Evolutionary conservation across 2,113 vertebrate species (phyloP), one percentile per base, ranked within the genome.

Genomic region (Ameiurus melas): DNA sequence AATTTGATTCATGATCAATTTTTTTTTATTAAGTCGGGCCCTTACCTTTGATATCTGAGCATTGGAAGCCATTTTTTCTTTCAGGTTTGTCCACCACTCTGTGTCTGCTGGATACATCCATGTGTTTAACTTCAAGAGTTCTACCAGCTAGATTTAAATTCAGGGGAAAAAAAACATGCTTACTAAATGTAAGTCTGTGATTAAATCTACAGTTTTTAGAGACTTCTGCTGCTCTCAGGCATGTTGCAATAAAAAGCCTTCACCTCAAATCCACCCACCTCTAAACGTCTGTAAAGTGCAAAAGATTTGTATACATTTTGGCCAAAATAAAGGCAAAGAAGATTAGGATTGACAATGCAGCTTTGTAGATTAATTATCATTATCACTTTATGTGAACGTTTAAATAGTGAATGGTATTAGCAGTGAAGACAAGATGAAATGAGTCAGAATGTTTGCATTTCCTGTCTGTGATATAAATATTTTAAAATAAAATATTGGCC

Each of bases 51-150:
- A 96, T 84, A 92, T 94, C 88, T 96, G 94, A 88, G 96, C 94
- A 22, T 99, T 99, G 89, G 89, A 93, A 75, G 87, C 93, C 64
- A 97, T 97, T 94, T 97, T 99, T 57, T 93, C 94, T 89, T 86
- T 96, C 20, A 99, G 94, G 0, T 6, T 93, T 85, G 89, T 91
- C 98, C 98, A 99, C 98, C 98, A 99, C 83, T 95, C 92, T 20
- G 97, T 93, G 86, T 95, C 92, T 77, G 94, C 89, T 62, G 96
- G 95, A 83, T 96, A 97, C n/a, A 93, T 96, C 96, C 96, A 97
- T 1, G 90, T 91, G 16, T 93, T 93, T 91, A 93, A 95, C 60
- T 51, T 89, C 55, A 97, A 89, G 16, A 94, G 91, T 83, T 94
- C 94, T 89, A 97, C 88, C 89, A 99, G 95, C 98, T 99, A 89